A percentile compares a stretch with the other conserved stretches of the same genome.
These are phyloP conservation scores for Pollenia angustigena DNA, from an alignment of 2,888 invertebrate species.

Conservation along the genomic window DNA sequence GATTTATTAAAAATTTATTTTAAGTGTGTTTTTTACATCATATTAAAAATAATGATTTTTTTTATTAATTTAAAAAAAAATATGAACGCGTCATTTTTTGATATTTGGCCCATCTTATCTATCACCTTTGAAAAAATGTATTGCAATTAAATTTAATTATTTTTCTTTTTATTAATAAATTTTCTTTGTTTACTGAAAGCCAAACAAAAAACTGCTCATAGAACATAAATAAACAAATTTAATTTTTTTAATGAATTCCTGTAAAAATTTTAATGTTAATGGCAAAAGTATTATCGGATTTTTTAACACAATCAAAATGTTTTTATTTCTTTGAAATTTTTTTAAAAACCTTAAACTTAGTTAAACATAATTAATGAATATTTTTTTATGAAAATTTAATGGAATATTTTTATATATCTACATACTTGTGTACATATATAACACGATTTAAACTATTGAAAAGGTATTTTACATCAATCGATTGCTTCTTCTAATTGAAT, in stretches of 20 bases:
- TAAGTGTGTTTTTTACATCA: too few species aligned
- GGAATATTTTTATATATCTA: too few species aligned
- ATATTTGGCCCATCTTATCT: slow-evolving; percentile 53
- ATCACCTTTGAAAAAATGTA: slow-evolving; percentile 18
- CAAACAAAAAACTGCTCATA: background rate
- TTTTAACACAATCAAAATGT: too few species aligned
- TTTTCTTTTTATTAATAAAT: slow-evolving; percentile 26
- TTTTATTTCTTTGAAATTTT: background rate
- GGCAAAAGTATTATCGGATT: background rate
- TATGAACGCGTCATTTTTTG: slow-evolving; percentile 39
- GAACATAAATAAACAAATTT: background rate
- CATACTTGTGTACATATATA: too few species aligned
- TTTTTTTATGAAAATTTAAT: too few species aligned
- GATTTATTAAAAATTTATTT: too few species aligned
- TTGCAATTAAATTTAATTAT: slow-evolving; percentile 22
- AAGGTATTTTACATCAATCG: too few species aligned
- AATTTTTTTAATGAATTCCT: background rate
- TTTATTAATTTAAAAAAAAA: background rate
- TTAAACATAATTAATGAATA: too few species aligned
- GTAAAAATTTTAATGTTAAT: background rate
- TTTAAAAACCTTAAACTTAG: too few species aligned
- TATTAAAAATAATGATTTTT: background rate
- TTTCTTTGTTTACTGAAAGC: slow-evolving; percentile 39
- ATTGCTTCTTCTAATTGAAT: too few species aligned
- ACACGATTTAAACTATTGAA: too few species aligned